Conservation (phyloP, 2,113 vertebrate species). For the Struthio camelus region DNA sequence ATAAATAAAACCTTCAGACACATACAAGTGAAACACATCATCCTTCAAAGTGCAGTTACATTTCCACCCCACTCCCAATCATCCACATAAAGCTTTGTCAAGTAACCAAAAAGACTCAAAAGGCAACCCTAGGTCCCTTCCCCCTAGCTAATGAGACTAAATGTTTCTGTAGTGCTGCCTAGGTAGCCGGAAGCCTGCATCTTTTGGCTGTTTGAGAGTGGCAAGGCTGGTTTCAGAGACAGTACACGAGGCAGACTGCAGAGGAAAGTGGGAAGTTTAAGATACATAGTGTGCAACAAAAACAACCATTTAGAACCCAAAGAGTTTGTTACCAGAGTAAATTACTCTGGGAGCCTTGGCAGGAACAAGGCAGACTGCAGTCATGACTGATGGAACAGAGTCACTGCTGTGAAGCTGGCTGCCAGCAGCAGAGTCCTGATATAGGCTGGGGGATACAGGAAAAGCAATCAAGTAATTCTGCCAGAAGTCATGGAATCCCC, state of each 20-base stretch:
- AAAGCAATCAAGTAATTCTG: background rate
- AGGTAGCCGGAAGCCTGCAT: background rate
- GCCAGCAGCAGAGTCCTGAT: background rate
- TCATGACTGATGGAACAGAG: background rate
- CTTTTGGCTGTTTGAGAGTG: background rate
- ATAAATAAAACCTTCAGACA: slow-evolving; percentile 73
- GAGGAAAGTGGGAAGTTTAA: background rate
- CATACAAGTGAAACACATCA: slow-evolving; percentile 37
- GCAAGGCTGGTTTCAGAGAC: background rate
- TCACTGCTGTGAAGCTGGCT: background rate
- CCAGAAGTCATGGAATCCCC: background rate
- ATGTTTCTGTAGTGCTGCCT: background rate
- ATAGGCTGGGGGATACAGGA: background rate
- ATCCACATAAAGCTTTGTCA: slow-evolving; percentile 57
- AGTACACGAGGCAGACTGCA: slow-evolving; percentile 7
- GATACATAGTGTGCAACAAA: background rate
- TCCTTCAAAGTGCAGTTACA: slow-evolving; percentile 59
- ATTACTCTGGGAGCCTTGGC: slow-evolving; percentile 3
- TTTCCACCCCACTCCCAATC: slow-evolving; percentile 54
- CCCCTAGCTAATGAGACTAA: background rate
- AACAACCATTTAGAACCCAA: background rate
- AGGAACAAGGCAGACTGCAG: background rate
- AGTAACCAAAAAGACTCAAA: slow-evolving; percentile 33
- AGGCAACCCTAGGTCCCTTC: background rate
- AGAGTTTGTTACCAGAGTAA: background rate